Percentiles rank a stretch among this genome's conserved stretches.
These are phyloP conservation scores for Andrena minutula DNA, from an alignment of 2,888 invertebrate genomes.

Conservation along the genomic window DNA sequence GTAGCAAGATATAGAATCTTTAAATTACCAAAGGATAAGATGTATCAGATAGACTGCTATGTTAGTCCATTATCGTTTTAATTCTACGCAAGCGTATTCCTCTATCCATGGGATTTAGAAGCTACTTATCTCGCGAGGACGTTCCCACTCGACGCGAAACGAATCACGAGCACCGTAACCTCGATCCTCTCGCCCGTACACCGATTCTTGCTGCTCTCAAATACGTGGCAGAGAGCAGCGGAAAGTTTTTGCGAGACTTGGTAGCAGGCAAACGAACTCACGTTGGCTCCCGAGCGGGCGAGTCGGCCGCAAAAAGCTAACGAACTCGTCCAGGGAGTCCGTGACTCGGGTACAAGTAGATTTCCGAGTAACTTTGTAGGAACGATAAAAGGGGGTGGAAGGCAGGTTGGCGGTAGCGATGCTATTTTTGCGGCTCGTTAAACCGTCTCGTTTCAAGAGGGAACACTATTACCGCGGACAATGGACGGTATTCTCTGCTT, in stretches of 20 bases:
- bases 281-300: slow-evolving; percentile 11
- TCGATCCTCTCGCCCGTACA: background rate
- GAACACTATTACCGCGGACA: background rate
- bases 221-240: slow-evolving; percentile 18
- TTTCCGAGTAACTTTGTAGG: slow-evolving; percentile 18
- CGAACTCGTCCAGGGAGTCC: slow-evolving; percentile 51
- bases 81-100: background rate
- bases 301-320: slow-evolving; percentile 49
- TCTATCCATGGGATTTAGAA: background rate
- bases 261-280: slow-evolving; percentile 39
- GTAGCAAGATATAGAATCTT: too few relatives aligned
- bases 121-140: background rate
- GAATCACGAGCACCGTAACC: background rate
- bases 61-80: too few relatives aligned
- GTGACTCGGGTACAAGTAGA: slow-evolving; percentile 53
- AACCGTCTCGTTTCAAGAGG: slow-evolving; percentile 21
- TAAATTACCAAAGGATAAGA: too few relatives aligned
- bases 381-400: slow-evolving; percentile 9
- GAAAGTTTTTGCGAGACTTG: slow-evolving; percentile 35
- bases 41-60: too few relatives aligned
- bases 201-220: background rate
- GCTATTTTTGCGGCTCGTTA: slow-evolving; percentile 45
- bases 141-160: background rate
- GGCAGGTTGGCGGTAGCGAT: slow-evolving; percentile 10
- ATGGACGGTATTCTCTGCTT: background rate